A percentile compares a stretch with the other conserved stretches of the same genome.
phyloP scores from a whole-genome alignment of 2,888 invertebrate genomes.

The Eledona agricola region DNA sequence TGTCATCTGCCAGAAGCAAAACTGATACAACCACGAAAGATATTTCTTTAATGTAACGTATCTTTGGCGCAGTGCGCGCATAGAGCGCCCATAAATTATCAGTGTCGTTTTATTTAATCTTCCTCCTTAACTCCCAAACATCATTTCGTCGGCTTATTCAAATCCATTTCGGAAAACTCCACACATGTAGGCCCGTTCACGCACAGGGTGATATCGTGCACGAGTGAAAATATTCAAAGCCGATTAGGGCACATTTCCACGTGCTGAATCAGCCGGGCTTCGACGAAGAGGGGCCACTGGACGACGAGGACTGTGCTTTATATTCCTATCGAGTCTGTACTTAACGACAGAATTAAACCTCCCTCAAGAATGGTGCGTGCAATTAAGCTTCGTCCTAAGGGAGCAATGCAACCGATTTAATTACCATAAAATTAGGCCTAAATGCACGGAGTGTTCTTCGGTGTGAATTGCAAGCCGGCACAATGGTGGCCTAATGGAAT shows the following conservation, averaged over 20 bases:
- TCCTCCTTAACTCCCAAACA: constrained; percentile 23
- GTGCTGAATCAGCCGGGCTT: constrained; percentile 40
- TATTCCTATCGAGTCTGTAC: constrained; percentile 35
- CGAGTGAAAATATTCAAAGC: constrained; percentile 42
- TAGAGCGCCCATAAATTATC: constrained; percentile 21
- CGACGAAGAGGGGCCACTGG: constrained; percentile 14
- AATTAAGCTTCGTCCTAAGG: constrained; percentile 44
- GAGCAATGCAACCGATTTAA: constrained; percentile 47
- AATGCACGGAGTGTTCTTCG: constrained; percentile 21
- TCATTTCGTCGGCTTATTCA: constrained; percentile 34
- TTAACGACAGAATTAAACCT: constrained; percentile 44
- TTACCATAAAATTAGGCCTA: constrained; percentile 48
- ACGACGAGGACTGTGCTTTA: constrained; percentile 29
- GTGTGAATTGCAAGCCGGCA: constrained; percentile 25
- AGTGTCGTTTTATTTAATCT: constrained; percentile 24
- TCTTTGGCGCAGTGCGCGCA: no score
- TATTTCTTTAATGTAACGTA: constrained; percentile 23
- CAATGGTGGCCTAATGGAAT: constrained; percentile 22
- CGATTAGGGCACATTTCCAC: constrained; percentile 39
- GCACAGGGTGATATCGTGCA: constrained; percentile 39
- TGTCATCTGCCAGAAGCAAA: constrained; percentile 28
- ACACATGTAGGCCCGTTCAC: constrained; percentile 15
- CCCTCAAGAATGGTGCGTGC: constrained; percentile 44
- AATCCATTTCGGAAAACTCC: constrained; percentile 30
- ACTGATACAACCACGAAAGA: constrained; percentile 26